Evolutionary conservation across 2,797 vertebrate species (phyloP), one percentile per base, ranked within the genome.

Genomic region (Hylomyscus alleni): DNA sequence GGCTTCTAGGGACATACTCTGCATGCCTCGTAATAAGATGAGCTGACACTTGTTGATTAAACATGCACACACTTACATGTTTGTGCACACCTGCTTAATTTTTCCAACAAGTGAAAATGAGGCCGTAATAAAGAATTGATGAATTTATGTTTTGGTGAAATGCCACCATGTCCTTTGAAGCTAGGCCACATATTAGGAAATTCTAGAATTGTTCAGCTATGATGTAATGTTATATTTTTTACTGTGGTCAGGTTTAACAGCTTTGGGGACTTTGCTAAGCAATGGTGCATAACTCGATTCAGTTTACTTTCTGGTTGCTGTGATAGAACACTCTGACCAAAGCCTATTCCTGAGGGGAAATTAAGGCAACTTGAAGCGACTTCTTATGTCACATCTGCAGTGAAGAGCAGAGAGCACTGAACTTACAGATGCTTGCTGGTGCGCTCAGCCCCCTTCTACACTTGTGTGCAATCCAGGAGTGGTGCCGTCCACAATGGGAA

Each of bases 111-210:
- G 10, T 87, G 34, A 83, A 95, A 95, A 96, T 31, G 34, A 94
- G 72, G 87, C 83, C 89, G 94, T n/a, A 67, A 4, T 92, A 83
- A 76, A n/a, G 86, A 96, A 95, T 91, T 26, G 44, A 94, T 97
- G 75, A 92, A 93, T 95, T 94, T 69, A 62, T 93, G 85, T 93
- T 94, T 96, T 89, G 69, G 90, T 95, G 90, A 92, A 92, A 92
- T 92, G 87, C 92, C 85, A 97, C 92, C 12, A 40, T 77, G 69
- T 96, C 44, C 54, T 96, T 54, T 94, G 83, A 96, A 95, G 95
- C 62, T 69, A 77, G 72, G 88, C 83, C 92, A 96, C 82, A 95
- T 80, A 87, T 95, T 96, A 89, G 73, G 95, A 97, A 96, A 96
- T 94, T 94, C 92, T 96, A 83, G 54, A 89, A 87, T 96, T 93